These are phyloP conservation scores for Ramphastos sulfuratus DNA, from an alignment of 2,113 vertebrate species.

Conservation along the genomic window DNA sequence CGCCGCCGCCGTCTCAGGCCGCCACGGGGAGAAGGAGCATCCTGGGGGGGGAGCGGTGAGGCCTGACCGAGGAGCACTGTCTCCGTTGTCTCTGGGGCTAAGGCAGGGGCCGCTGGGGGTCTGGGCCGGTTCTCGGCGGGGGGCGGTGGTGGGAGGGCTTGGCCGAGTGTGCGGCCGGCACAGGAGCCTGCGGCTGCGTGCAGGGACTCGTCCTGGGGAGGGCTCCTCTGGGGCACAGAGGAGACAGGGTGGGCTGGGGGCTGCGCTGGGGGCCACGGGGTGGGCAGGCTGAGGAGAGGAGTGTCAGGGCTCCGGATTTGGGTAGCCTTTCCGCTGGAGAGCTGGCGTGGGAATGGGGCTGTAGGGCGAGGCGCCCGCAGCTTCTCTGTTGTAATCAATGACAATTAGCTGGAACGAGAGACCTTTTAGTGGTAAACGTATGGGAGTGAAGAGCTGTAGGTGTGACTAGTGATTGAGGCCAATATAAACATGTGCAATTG, in stretches of 20 bases:
- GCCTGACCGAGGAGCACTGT: neutral
- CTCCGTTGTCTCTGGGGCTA: no score
- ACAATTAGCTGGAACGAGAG: neutral
- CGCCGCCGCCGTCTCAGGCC: neutral
- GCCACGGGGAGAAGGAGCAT: neutral
- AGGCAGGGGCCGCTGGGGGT: no score
- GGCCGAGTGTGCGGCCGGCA: no score
- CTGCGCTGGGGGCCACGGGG: neutral
- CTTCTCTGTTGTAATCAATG: neutral
- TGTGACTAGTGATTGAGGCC: neutral
- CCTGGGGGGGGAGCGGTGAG: neutral
- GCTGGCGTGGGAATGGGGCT: neutral
- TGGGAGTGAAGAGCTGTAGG: neutral
- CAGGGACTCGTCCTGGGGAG: neutral
- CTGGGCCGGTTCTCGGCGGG: neutral
- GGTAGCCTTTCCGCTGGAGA: neutral
- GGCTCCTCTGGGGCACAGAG: neutral
- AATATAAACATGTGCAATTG: accelerated
- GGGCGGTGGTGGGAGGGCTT: neutral
- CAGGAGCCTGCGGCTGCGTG: neutral
- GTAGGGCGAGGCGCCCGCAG: neutral
- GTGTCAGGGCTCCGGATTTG: neutral
- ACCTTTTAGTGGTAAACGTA: neutral
- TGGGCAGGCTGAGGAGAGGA: neutral
- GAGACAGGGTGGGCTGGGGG: neutral